Evolutionary conservation across 2,797 vertebrate species (phyloP).

Genomic region (Enoplosus armatus): DNA sequence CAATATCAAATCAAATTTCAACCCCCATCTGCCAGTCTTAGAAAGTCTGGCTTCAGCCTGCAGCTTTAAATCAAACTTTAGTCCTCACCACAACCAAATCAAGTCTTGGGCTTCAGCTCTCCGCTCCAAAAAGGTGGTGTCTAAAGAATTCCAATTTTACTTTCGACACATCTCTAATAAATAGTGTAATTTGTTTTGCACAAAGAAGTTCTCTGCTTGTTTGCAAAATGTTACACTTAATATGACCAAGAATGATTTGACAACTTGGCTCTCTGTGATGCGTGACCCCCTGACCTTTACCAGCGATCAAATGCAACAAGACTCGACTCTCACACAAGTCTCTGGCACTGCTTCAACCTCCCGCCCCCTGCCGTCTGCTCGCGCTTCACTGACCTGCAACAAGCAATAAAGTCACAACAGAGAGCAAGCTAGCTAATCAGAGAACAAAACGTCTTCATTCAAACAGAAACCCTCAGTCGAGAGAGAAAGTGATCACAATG

Average conservation of each 20-base stretch:
- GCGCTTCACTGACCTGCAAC: slow-evolving; percentile 58
- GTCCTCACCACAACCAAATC: not conserved
- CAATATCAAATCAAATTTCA: slow-evolving; percentile 6
- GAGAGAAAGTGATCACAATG: slow-evolving; percentile 3
- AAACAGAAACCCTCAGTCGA: slow-evolving; percentile 17
- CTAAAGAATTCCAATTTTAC: not conserved
- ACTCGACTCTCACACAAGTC: slow-evolving; percentile 24
- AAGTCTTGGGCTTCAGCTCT: not conserved
- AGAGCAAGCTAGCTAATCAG: slow-evolving; percentile 41
- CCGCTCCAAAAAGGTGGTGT: not conserved
- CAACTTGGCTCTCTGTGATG: slow-evolving; percentile 4
- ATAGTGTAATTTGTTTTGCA: too few species aligned
- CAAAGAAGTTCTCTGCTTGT: not conserved
- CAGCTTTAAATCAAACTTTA: slow-evolving; percentile 13
- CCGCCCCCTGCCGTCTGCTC: slow-evolving; percentile 18
- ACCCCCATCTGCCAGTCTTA: not conserved
- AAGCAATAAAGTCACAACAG: slow-evolving; percentile 50
- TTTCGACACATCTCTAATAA: not conserved
- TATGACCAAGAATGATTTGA: not conserved
- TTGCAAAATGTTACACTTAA: not conserved
- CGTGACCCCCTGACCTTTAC: slow-evolving; percentile 45
- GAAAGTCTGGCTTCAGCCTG: not conserved
- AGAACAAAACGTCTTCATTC: slow-evolving; percentile 31
- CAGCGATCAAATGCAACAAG: slow-evolving; percentile 13
- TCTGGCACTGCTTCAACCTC: slow-evolving; percentile 43